Evolutionary conservation across 2,888 invertebrate genomes (phyloP).

Genomic region (Elegia similella): DNA sequence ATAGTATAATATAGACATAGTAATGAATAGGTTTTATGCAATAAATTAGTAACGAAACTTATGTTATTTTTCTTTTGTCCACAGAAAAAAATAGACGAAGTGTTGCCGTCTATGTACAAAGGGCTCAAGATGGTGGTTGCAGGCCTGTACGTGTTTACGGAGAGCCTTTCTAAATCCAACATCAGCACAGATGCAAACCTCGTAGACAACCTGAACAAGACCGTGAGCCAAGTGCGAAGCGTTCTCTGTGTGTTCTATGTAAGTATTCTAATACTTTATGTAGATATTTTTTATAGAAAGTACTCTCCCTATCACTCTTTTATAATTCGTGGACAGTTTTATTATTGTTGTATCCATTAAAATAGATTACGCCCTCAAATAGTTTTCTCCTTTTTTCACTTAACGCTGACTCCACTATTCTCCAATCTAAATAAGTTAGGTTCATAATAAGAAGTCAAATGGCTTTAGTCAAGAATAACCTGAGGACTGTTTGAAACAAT

Average conservation of each 20-base stretch:
- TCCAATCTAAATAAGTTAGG: no score
- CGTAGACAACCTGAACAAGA: conserved; percentile 76
- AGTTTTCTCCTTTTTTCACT: no score
- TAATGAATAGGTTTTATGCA: background rate
- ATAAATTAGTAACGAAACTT: background rate
- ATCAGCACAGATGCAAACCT: conserved; percentile 47
- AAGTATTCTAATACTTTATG: conserved; percentile 39
- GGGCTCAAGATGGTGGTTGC: conserved; percentile 87
- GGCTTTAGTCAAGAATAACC: no score
- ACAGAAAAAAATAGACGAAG: conserved; percentile 57
- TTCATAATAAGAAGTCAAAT: no score
- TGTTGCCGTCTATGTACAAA: conserved; percentile 83
- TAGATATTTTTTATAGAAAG: background rate
- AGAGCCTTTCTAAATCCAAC: conserved; percentile 71
- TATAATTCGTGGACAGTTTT: no score
- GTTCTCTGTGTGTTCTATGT: conserved; percentile 87
- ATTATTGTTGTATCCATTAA: no score
- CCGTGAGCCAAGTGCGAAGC: conserved; percentile 82
- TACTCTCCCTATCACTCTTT: no score
- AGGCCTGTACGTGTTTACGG: conserved; percentile 85
- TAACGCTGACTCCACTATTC: no score
- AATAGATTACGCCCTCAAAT: no score
- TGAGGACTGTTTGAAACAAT: no score
- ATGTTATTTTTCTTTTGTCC: conserved; percentile 33
- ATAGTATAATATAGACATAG: no score